phyloP scores from a whole-genome alignment of 1,140 invertebrate species.

The Nylanderia fulva region DNA sequence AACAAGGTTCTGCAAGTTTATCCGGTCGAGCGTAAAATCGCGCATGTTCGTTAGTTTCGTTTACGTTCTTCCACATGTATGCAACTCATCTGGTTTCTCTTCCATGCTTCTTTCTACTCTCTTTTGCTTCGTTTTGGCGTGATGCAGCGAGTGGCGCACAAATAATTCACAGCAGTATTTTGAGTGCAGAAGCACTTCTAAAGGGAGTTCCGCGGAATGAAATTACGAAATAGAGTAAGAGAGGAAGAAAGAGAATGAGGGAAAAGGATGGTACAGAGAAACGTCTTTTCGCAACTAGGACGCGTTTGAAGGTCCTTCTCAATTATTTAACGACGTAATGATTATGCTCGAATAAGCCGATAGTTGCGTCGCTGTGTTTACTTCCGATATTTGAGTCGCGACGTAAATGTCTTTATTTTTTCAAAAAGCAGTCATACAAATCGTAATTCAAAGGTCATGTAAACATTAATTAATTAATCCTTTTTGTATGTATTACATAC shows the following conservation, averaged over 20 bases:
- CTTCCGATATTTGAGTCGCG: conserved; percentile 7
- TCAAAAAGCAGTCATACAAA: not conserved
- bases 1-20: conserved; percentile 51
- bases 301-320: not conserved
- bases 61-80: conserved; percentile 17
- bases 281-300: not conserved
- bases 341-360: conserved; percentile 8
- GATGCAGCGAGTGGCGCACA: conserved; percentile 25
- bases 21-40: conserved; percentile 8
- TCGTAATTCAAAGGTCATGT: not conserved
- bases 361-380: conserved; percentile 3
- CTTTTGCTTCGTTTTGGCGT: conserved; percentile 19
- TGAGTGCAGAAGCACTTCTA: conserved; percentile 47
- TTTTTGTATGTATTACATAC: not conserved
- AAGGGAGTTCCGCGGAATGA: conserved; percentile 39
- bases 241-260: not conserved
- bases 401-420: not conserved
- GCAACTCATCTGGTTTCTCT: conserved; percentile 18
- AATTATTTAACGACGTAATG: conserved; percentile 31
- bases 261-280: not conserved
- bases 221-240: conserved; percentile 18
- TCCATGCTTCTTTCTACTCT: conserved; percentile 19
- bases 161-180: conserved; percentile 61
- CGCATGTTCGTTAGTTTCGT: conserved; percentile 46
- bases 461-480: conserved; percentile 15